Conservation (phyloP, 2,113 vertebrate species). For the Dolichotis patagonum region DNA sequence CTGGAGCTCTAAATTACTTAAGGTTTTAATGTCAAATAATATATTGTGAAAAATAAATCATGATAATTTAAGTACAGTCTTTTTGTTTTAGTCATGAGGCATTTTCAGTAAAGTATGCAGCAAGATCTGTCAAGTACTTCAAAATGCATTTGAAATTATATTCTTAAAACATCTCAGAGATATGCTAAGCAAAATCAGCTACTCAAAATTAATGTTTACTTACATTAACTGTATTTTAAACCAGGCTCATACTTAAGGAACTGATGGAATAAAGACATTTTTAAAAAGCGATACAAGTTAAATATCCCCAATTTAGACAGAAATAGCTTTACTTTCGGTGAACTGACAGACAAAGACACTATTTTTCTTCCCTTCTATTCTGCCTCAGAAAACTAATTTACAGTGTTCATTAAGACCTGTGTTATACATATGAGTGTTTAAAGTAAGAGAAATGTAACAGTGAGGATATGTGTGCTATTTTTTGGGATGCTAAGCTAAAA, state of each 20-base stretch:
- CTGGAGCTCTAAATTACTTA: not conserved
- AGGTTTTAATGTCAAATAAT: not conserved
- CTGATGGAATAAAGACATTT: not conserved
- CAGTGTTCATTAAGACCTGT: not conserved
- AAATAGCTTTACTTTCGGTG: not conserved
- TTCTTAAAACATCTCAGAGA: conserved; percentile 15
- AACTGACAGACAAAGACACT: not conserved
- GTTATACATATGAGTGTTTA: not conserved
- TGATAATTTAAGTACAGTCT: not conserved
- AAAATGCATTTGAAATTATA: not conserved
- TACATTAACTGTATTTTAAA: conserved; percentile 14
- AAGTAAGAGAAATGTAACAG: not conserved
- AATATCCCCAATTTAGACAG: not conserved
- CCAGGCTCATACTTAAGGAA: not conserved
- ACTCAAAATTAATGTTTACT: not conserved
- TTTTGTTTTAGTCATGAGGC: not conserved
- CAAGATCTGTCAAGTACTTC: not conserved
- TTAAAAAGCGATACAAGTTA: not conserved
- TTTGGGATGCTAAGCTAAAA: not conserved
- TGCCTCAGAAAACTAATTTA: not conserved
- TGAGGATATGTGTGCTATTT: not conserved
- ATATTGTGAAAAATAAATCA: not conserved
- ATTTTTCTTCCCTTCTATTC: not conserved
- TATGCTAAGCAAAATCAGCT: not conserved
- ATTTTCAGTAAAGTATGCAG: not conserved